Evolutionary conservation across 2,888 invertebrate genomes (phyloP), one percentile per base, ranked within the genome.

Genomic region (Limnephilus lunatus): DNA sequence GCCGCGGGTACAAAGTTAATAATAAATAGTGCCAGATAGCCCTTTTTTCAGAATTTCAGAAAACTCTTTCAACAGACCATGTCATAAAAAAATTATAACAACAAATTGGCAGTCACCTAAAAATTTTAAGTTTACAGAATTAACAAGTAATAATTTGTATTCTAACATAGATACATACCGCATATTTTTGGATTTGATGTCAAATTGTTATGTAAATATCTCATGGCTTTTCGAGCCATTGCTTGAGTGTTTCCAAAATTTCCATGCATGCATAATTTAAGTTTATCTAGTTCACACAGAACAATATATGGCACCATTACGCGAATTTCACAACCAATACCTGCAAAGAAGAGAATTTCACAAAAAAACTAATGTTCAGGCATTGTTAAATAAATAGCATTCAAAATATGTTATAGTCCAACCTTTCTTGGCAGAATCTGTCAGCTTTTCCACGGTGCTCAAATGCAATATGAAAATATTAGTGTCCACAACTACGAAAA

Each of bases 261-360:
- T 80, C 53, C 90, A 93, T 94, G 19, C 94, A 94, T 89, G 95
- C 94, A 94, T 86, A 81, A 86, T 81, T 97, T 97, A 48, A 97
- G 94, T 91, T 96, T 95, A 94, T 97, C 97, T 92, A 97, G 93
- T 94, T 97, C 97, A 93, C 96, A 96, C 25, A 97, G 95, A 0
- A 97, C 97, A 88, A 97, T 96, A 97, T 97, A 97, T 0, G 97
- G 97, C 0, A 97, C 96, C 91, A 96, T 94, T 19, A 97, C 44
- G 12, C 81, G 87, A n/a, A 82, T 48, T 30, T 90, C 31, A 19
- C 81, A 31, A 35, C 81, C 44, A 80, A 30, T 53, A 48, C n/a
- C 48, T 48, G 15, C 44, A 87, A 87, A 31, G 25, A 35, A 3
- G 14, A 44, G 48, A 25, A 44, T 19, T 30, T 32, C 14, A 90